Evolutionary conservation across 1,140 invertebrate genomes (phyloP), one percentile per base, ranked within the genome.

Genomic region (Drosophila grimshawi): DNA sequence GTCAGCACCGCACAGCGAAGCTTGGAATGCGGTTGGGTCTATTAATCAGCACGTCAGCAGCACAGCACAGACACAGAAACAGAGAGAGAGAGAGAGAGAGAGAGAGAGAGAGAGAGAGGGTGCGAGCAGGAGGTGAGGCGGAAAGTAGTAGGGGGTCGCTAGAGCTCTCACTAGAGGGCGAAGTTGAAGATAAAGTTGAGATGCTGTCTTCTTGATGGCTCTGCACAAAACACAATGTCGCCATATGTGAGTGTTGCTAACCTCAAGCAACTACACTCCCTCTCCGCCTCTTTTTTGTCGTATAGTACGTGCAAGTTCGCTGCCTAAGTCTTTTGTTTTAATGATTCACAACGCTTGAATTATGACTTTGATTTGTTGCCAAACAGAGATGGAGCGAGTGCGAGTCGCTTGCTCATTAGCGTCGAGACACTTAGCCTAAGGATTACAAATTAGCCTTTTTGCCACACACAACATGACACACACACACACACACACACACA

Each of bases 321-420:
- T 85, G 85, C 85, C 81, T 89, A 89, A 89, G 85, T 89, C 85
- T 89, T 89, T 89, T 90, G 85, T 89, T 89, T 88, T 88, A 88
- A 88, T 88, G 85, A 85, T 85, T 19, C 85, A 81, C 63, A 85
- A 69, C 75, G 80, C 70, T 61, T 83, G 85, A 89, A 72, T 90
- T 88, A 88, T 88, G 85, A 88, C 85, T 89, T 89, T 89, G 85
- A 89, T 89, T 89, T 85, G 78, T 41, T 41, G 48, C 10, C 30
- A 29, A 56, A 49, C 65, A 10, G 11, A 27, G n/a, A 39, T 6
- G 1, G n/a, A 27, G 41, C 30, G n/a, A 48, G n/a, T 6, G 32
- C n/a, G 30, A 55, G 67, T 37, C 49, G 29, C 49, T 60, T 56
- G 57, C 80, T 89, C 86, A 89, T 89, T 89, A 89, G 82, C 82